Base-by-base conservation (phyloP, 2,113 vertebrate genomes). In the Potamarius usumacintae region DNA sequence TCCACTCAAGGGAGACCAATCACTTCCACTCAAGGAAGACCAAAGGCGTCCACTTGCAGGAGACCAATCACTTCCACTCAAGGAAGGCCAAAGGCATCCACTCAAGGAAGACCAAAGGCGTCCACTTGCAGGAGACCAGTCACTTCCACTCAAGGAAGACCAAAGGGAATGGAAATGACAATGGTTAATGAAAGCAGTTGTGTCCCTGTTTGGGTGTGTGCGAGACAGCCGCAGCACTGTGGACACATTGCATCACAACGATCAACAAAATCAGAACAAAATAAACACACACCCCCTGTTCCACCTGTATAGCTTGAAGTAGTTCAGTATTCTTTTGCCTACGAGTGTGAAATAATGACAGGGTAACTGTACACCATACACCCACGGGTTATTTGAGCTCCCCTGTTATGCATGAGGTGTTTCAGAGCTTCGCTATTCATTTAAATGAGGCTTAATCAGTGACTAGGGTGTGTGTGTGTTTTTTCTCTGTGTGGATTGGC, bases 401-500 rank as follows among this genome's bases (percentile, higher is more conserved):
- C 18, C 0, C n/a, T 80, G n/a, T 27, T 57, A n/a, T 80, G n/a
- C 53, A 58, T 18, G 15, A 80, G 50, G 76, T 53, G 25, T 53
- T 79, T 79, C n/a, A 57, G 15, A 80, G 55, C 27, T 10, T 80
- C 1, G 4, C 5, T 60, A 42, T 62, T 81, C 5, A 4, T 25
- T 0, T 42, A 60, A 80, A 57, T 18, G 8, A 80, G 77, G 53
- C 15, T 80, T 80, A 80, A 80, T 80, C 78, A 80, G n/a, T 30
- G 53, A 58, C 52, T 55, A 55, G 48, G 9, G 14, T 22, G 48
- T 77, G 74, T 77, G 60, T 67, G 83, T 27, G 63, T n/a, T 22
- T 25, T 67, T 63, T 48, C 84, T 69, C 17, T 50, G 77, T 81
- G 69, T 60, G 79, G 72, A 88, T 78, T 48, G 48, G 57, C 82